Evolutionary conservation across 2,113 vertebrate species (phyloP).

Genomic region (Rallus limicola): DNA sequence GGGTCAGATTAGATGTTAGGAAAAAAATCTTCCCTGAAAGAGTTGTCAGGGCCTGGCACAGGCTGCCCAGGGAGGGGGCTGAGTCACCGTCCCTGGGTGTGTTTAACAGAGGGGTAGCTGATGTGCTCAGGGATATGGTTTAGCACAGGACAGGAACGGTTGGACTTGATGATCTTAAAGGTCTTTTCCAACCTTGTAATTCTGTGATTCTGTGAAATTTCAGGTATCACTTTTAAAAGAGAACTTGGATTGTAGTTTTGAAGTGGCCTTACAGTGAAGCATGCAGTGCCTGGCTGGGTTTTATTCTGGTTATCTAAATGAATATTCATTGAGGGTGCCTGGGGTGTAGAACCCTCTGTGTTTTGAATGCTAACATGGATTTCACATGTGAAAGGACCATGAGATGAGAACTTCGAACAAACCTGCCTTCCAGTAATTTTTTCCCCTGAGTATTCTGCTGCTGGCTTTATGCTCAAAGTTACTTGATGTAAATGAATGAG

Average conservation of each 20-base stretch:
- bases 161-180: too few relatives aligned
- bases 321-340: neutral
- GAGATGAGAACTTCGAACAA: neutral
- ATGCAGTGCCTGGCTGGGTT: neutral
- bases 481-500: neutral
- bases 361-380: constrained; percentile 9
- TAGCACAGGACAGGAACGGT: too few relatives aligned
- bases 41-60: too few relatives aligned
- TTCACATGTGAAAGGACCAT: neutral
- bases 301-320: neutral
- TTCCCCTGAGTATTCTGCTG: neutral
- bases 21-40: too few relatives aligned
- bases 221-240: neutral
- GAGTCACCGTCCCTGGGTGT: too few relatives aligned
- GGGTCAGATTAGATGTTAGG: too few relatives aligned
- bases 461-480: neutral
- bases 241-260: neutral
- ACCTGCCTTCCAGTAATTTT: constrained; percentile 3
- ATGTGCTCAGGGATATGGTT: too few relatives aligned
- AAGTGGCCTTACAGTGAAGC: neutral
- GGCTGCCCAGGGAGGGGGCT: too few relatives aligned
- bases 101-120: too few relatives aligned
- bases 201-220: neutral
- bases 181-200: too few relatives aligned
- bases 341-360: neutral